These are phyloP conservation scores for Shargacucullia verbasci DNA, from an alignment of 2,888 invertebrate genomes.

Conservation along the genomic window DNA sequence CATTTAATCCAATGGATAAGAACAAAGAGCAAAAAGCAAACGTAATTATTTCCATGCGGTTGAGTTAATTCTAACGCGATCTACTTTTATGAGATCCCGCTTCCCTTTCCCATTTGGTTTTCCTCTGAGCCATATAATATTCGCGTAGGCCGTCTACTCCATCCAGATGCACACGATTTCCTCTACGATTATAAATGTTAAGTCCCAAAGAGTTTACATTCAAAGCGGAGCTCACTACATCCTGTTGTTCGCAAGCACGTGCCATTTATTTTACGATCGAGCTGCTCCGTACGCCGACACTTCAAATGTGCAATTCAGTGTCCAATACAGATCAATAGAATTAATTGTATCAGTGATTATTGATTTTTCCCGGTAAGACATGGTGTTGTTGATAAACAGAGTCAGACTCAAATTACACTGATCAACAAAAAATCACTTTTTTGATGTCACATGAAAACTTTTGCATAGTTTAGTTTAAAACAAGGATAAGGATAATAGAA, in stretches of 20 bases:
- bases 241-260: conserved; percentile 77
- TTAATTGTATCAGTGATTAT: conserved; percentile 19
- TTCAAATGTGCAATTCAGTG: conserved; percentile 50
- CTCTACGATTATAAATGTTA: conserved; percentile 70
- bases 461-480: no score
- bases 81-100: conserved; percentile 66
- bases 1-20: conserved; percentile 12
- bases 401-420: no score
- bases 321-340: conserved; percentile 54
- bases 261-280: conserved; percentile 74
- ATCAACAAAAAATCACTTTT: no score
- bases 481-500: no score
- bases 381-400: neutral
- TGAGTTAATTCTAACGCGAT: conserved; percentile 61
- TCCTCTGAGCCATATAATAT: conserved; percentile 66
- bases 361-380: conserved; percentile 22
- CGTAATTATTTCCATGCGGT: conserved; percentile 60
- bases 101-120: conserved; percentile 78
- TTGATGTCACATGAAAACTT: no score
- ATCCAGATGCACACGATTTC: conserved; percentile 79
- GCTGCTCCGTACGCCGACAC: conserved; percentile 54
- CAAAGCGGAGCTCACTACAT: conserved; percentile 71
- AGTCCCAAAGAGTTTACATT: conserved; percentile 71
- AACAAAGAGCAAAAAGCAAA: conserved; percentile 42
- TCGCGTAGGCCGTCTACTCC: conserved; percentile 61